These are phyloP conservation scores for Antechinus stuartii DNA, from an alignment of 2,113 vertebrate genomes.

Conservation along the genomic window DNA sequence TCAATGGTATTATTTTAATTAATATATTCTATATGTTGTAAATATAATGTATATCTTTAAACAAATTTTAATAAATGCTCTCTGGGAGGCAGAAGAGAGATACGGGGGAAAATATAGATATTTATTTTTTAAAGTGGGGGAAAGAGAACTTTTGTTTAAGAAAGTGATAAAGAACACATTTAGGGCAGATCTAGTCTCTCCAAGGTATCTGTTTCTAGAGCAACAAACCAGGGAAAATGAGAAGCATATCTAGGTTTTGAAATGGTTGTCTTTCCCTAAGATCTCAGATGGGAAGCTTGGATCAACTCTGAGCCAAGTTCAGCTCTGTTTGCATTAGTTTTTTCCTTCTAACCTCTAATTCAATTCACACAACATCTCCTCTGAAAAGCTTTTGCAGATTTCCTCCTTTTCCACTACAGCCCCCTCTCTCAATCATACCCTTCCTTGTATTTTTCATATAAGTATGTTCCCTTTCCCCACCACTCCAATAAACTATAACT, in stretches of 20 bases:
- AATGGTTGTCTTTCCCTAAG: not conserved
- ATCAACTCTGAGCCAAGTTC: not conserved
- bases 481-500: not conserved
- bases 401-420: not conserved
- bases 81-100: not conserved
- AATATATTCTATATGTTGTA: not conserved
- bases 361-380: not conserved
- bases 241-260: not conserved
- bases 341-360: not conserved
- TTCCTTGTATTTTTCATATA: not conserved
- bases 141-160: not conserved
- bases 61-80: not conserved
- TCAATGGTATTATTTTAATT: too few species aligned
- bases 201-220: not conserved
- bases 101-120: not conserved
- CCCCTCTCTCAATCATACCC: not conserved
- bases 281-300: not conserved
- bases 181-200: not conserved
- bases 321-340: not conserved
- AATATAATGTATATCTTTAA: too few species aligned
- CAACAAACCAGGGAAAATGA: not conserved
- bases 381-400: not conserved
- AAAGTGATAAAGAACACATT: not conserved
- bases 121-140: not conserved
- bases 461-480: not conserved